Evolutionary conservation across 2,888 invertebrate species (phyloP).

Genomic region (Mimumesa dahlbomi): DNA sequence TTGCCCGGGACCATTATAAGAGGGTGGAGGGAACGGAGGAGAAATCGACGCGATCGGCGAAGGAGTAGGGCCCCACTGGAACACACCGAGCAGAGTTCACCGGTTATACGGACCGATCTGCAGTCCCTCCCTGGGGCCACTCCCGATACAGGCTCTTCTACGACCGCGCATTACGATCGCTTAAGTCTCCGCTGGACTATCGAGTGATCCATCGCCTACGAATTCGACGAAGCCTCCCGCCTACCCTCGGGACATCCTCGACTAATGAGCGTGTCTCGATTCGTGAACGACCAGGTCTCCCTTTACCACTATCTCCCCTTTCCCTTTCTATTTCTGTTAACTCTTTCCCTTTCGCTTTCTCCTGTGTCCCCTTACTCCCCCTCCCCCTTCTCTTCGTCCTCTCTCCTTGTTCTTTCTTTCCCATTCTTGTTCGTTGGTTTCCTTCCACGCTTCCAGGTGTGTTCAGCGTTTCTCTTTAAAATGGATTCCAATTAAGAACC

Average conservation of each 20-base stretch:
- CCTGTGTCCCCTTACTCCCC: conserved; percentile 3
- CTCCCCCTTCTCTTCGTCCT: not conserved
- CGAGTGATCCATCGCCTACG: conserved; percentile 77
- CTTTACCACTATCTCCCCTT: conserved; percentile 1
- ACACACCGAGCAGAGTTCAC: conserved; percentile 50
- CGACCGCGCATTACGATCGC: conserved; percentile 76
- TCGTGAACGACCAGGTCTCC: conserved; percentile 49
- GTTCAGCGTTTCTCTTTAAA: conserved; percentile 42
- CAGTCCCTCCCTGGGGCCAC: conserved; percentile 63
- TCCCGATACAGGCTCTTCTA: conserved; percentile 58
- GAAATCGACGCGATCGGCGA: conserved; percentile 59
- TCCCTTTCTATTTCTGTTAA: conserved; percentile 7
- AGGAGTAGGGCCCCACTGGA: conserved; percentile 30
- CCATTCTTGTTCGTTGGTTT: too few relatives aligned
- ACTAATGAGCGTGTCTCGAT: conserved; percentile 66
- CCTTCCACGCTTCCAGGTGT: conserved; percentile 49
- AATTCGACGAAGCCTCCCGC: conserved; percentile 73
- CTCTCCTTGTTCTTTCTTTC: conserved; percentile 3
- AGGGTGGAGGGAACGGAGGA: conserved; percentile 58
- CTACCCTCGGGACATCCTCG: conserved; percentile 64
- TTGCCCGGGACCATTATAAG: conserved; percentile 76
- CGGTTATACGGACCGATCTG: conserved; percentile 46
- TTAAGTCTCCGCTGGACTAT: conserved; percentile 77
- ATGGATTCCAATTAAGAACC: conserved; percentile 65
- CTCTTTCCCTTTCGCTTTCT: conserved; percentile 15